Evolutionary conservation across 2,797 vertebrate species (phyloP).

Genomic region (Heterohyrax brucei): DNA sequence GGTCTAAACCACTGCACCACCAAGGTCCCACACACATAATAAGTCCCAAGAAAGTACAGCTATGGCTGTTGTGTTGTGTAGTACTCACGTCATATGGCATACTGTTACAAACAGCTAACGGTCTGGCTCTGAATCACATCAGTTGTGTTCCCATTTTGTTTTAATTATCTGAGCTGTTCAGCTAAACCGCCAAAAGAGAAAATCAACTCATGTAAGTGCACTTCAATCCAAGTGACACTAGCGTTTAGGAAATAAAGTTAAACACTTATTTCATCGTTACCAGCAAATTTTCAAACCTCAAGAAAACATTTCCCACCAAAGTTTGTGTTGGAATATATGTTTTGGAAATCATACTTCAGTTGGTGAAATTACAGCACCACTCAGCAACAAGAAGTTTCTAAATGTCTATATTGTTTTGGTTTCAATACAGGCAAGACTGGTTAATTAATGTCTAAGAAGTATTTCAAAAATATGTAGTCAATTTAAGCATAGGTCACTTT

Average conservation of each 20-base stretch:
- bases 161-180: neutral
- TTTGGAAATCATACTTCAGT: conserved; percentile 74
- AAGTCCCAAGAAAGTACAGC: accelerated
- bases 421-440: conserved; percentile 69
- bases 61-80: neutral
- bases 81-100: neutral
- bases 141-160: neutral
- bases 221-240: conserved; percentile 36
- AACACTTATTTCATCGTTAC: neutral
- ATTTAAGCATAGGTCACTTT: conserved; percentile 71
- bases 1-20: too few relatives aligned
- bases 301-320: conserved; percentile 66
- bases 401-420: conserved; percentile 70
- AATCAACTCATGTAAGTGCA: neutral
- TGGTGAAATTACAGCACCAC: conserved; percentile 55
- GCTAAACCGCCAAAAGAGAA: conserved; percentile 3
- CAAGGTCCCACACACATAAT: neutral
- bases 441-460: conserved; percentile 73
- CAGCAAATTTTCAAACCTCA: conserved; percentile 44
- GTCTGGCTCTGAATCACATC: neutral
- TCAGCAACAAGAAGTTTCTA: conserved; percentile 61
- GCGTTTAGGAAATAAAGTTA: conserved; percentile 50
- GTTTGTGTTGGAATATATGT: conserved; percentile 69
- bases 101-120: neutral
- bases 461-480: conserved; percentile 57